Evolutionary conservation across 2,113 vertebrate genomes (phyloP).

Genomic region (Uropsilus gracilis): DNA sequence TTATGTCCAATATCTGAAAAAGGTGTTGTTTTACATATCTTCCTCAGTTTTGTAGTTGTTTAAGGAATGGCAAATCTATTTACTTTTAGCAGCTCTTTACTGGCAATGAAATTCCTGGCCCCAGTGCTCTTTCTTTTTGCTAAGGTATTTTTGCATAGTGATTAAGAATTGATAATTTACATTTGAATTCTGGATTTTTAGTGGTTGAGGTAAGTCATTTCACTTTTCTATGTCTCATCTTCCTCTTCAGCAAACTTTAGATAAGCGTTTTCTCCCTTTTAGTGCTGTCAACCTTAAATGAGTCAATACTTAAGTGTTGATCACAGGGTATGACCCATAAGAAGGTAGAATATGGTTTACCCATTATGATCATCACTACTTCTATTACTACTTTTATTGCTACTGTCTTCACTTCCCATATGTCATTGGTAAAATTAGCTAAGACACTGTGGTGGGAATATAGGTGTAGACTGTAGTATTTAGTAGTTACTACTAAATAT

Average conservation of each 20-base stretch:
- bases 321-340: not conserved
- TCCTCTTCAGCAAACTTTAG: not conserved
- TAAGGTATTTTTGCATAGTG: not conserved
- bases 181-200: slow-evolving; percentile 31
- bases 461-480: not conserved
- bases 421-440: not conserved
- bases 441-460: not conserved
- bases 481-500: slow-evolving; percentile 28
- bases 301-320: slow-evolving; percentile 35
- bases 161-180: not conserved
- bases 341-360: slow-evolving; percentile 9
- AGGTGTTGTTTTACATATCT: not conserved
- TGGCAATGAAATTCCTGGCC: slow-evolving; percentile 5
- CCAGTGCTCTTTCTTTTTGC: not conserved
- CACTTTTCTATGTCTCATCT: not conserved
- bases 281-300: not conserved
- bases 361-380: not conserved
- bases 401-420: not conserved
- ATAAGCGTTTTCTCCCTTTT: not conserved
- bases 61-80: slow-evolving; percentile 17
- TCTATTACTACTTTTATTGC: not conserved
- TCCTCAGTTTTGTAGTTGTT: not conserved
- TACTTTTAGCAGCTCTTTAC: not conserved
- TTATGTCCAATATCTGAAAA: slow-evolving; percentile 24
- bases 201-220: slow-evolving; percentile 2